phyloP scores from a whole-genome alignment of 2,888 invertebrate species.

The Agrotis puta region DNA sequence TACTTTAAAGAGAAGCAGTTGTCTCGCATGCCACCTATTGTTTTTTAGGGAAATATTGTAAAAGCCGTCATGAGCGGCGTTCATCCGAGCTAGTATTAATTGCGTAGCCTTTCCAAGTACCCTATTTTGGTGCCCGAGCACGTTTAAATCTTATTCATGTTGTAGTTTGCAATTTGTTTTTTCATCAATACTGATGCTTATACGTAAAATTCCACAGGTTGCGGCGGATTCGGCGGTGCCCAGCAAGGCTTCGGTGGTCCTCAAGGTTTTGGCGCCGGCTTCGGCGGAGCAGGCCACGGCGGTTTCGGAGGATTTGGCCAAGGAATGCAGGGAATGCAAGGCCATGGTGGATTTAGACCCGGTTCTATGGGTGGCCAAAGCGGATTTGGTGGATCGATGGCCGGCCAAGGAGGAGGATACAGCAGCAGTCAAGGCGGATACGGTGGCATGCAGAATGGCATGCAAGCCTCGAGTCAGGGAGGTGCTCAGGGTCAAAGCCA shows the following conservation, averaged over 20 bases:
- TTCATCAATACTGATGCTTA: too few relatives aligned
- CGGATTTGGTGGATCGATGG: constrained; percentile 46
- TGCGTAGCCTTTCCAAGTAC: too few relatives aligned
- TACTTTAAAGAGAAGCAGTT: too few relatives aligned
- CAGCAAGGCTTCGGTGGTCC: constrained; percentile 53
- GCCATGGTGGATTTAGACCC: constrained; percentile 45
- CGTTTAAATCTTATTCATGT: too few relatives aligned
- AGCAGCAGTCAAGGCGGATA: constrained; percentile 42
- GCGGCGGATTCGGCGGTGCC: constrained; percentile 56
- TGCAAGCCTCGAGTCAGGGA: constrained; percentile 49
- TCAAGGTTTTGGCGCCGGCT: constrained; percentile 54
- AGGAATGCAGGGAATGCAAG: constrained; percentile 50
- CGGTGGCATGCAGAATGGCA: constrained; percentile 53
- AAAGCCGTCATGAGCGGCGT: too few relatives aligned
- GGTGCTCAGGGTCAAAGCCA: constrained; percentile 28
- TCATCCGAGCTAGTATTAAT: too few relatives aligned
- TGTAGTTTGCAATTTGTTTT: too few relatives aligned
- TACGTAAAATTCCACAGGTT: constrained; percentile 31
- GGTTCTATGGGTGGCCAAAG: constrained; percentile 43
- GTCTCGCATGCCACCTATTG: too few relatives aligned
- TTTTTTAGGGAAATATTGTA: too few relatives aligned
- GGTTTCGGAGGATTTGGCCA: constrained; percentile 57
- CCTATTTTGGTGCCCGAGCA: too few relatives aligned
- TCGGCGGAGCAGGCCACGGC: constrained; percentile 38
- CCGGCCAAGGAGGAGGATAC: constrained; percentile 41